Evolutionary conservation across 2,113 vertebrate species (phyloP).

Genomic region (Ciconia maguari): DNA sequence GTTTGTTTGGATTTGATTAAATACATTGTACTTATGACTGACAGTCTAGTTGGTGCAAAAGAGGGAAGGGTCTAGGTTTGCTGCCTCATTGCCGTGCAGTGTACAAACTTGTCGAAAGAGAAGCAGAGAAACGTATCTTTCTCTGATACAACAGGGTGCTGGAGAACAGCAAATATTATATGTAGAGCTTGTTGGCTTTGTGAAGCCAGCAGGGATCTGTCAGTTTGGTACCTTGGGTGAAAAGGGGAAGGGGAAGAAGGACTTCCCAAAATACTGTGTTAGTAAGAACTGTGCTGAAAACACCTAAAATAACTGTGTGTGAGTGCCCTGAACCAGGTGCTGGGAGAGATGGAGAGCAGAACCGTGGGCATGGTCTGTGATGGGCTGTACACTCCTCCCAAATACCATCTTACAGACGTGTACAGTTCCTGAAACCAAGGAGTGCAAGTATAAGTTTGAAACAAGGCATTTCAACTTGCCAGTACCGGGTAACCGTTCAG

Average conservation of each 20-base stretch:
- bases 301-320: not conserved
- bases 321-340: not conserved
- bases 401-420: not conserved
- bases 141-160: not conserved
- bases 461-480: not conserved
- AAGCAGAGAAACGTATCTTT: not conserved
- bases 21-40: not conserved
- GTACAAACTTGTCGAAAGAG: not conserved
- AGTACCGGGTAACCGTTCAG: not conserved
- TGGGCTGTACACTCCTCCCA: not conserved
- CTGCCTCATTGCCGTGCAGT: not conserved
- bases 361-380: not conserved
- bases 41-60: not conserved
- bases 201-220: not conserved
- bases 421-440: not conserved
- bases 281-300: not conserved
- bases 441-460: not conserved
- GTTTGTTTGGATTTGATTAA: slow-evolving; percentile 18
- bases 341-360: not conserved
- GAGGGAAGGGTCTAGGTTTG: not conserved
- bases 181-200: not conserved
- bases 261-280: not conserved
- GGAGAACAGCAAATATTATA: not conserved
- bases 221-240: not conserved
- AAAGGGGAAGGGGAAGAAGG: not conserved